Evolutionary conservation across 2,888 invertebrate species (phyloP).

Genomic region (Arenicola marina): DNA sequence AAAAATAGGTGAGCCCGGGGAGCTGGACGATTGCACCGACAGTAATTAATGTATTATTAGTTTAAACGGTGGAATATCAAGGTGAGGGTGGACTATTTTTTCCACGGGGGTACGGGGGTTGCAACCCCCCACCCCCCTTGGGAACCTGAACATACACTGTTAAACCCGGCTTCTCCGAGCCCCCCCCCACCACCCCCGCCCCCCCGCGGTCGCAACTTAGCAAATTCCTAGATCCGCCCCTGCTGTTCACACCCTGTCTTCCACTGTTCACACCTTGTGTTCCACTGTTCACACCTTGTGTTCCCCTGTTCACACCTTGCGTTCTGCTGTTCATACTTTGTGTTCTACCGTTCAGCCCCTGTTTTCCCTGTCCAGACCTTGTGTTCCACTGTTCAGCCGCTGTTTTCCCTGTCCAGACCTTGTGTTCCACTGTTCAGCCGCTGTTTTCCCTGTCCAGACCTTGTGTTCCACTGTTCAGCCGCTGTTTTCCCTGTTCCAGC

Average conservation of each 20-base stretch:
- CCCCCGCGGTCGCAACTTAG: too few species aligned
- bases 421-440: not conserved
- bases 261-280: not conserved
- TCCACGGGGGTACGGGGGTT: too few species aligned
- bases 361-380: not conserved
- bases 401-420: not conserved
- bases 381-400: not conserved
- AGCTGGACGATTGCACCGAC: not conserved
- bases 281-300: not conserved
- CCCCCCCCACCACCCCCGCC: too few species aligned
- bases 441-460: not conserved
- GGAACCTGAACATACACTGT: too few species aligned
- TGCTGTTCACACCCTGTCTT: not conserved
- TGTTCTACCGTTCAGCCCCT: not conserved
- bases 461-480: not conserved
- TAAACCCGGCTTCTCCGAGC: too few species aligned
- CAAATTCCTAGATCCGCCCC: too few species aligned
- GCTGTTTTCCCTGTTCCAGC: conserved; percentile 27
- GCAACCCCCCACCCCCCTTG: too few species aligned
- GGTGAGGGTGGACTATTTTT: too few species aligned
- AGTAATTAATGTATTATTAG: not conserved
- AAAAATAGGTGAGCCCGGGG: not conserved
- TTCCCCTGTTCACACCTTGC: not conserved
- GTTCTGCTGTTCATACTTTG: not conserved
- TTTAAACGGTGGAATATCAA: too few species aligned